phyloP scores from a whole-genome alignment of 2,113 vertebrate species.

The Dasyornis broadbenti region DNA sequence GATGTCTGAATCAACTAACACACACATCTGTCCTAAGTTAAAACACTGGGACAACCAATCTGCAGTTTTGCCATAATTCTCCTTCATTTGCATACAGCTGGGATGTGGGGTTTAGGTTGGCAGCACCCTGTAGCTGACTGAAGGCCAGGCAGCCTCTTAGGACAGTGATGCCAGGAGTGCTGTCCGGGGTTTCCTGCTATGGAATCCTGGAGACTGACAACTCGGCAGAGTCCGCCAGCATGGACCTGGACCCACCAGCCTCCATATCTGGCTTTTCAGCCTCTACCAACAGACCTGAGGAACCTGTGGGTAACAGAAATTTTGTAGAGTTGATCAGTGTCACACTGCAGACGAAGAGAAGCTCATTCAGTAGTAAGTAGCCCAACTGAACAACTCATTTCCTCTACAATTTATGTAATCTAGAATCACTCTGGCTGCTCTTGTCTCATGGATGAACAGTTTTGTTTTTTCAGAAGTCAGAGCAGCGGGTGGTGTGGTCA shows the following conservation, averaged over 20 bases:
- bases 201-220: background rate
- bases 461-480: slow-evolving; percentile 6
- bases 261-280: background rate
- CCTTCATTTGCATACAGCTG: background rate
- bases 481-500: slow-evolving; percentile 37
- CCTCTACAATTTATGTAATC: background rate
- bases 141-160: background rate
- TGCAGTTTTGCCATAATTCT: background rate
- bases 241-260: background rate
- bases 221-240: background rate
- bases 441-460: slow-evolving; percentile 4
- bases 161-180: background rate
- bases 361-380: background rate
- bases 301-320: background rate
- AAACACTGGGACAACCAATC: background rate
- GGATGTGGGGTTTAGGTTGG: background rate
- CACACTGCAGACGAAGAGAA: background rate
- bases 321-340: background rate
- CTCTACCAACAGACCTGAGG: background rate
- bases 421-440: slow-evolving; percentile 1
- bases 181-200: background rate
- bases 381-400: background rate
- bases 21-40: background rate
- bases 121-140: background rate
- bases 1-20: background rate